These are phyloP conservation scores for Syncerus caffer DNA, from an alignment of 2,797 vertebrate genomes.

Conservation along the genomic window DNA sequence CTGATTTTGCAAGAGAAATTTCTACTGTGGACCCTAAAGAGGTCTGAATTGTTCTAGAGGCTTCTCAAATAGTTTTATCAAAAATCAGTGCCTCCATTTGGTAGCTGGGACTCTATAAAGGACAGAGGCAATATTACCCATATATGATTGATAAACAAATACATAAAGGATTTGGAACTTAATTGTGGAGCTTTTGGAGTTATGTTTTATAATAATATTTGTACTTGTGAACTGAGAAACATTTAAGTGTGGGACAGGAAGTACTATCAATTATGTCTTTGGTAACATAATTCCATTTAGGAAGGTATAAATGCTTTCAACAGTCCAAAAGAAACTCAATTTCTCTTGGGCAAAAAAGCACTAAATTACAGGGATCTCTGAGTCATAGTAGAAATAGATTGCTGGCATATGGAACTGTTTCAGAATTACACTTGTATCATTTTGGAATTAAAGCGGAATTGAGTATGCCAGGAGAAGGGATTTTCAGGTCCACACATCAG, in stretches of 20 bases:
- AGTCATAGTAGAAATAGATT: constrained; percentile 9
- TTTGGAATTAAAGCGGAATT: neutral
- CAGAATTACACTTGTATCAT: neutral
- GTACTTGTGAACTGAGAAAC: neutral
- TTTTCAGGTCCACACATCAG: neutral
- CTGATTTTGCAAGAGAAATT: constrained; percentile 3
- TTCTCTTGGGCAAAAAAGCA: constrained; percentile 25
- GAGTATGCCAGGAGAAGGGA: neutral
- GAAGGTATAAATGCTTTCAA: constrained; percentile 31
- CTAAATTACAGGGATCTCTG: constrained; percentile 9
- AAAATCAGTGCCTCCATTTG: neutral
- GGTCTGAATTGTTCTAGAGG: neutral
- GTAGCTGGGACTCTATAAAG: neutral
- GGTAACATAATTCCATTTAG: constrained; percentile 14
- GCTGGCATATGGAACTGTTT: neutral
- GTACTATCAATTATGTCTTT: neutral
- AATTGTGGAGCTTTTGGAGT: neutral
- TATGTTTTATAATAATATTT: constrained; percentile 5
- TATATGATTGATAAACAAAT: neutral
- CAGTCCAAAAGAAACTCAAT: neutral
- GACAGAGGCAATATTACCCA: neutral
- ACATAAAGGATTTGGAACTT: neutral
- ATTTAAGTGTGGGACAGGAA: neutral
- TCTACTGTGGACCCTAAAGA: neutral
- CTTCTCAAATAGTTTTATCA: neutral